Base-by-base conservation (phyloP, 2,113 vertebrate species). In the Leuciscus idus region DNA sequence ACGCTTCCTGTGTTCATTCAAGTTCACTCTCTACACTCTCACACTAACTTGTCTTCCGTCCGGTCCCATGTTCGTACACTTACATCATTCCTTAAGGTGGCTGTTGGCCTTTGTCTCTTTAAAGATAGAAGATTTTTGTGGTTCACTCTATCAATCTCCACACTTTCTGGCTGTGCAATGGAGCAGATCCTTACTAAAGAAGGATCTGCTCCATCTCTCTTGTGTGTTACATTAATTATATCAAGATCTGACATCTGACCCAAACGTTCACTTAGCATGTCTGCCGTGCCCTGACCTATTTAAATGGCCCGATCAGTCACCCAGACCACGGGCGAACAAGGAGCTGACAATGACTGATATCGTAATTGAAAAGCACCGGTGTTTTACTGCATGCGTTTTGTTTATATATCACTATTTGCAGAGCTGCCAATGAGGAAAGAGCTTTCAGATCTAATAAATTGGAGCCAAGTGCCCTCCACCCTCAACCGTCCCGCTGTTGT, bases 401-500 rank as follows among this genome's bases (percentile, higher is more conserved):
- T 90, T 93, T 93, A 87, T 89, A 77, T 90, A 91, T 91, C 88
- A 83, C 91, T 91, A 83, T 87, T 90, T 87, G 84, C 90, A 85
- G 81, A 81, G 84, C 89, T 89, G 89, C 91, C 88, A 87, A 90
- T 89, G 88, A 91, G 85, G 88, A 62, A 90, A 88, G 88, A 83
- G 86, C 92, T 91, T 93, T 93, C 89, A 90, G 87, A 92, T 94
- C 90, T 91, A 93, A 93, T 93, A 94, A 93, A 94, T 92, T 93
- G 90, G 91, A 93, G 89, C 91, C 91, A 90, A 93, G 90, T 91
- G 90, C 90, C 94, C 92, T 94, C 91, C 89, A 90, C 92, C 90
- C 89, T 72, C 87, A 89, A 89, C 91, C 87, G 84, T 92, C 91
- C 91, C 92, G 92, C 94, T 95, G 95, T 97, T 98, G 97, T 98